Conservation (phyloP, 1,140 invertebrate genomes). For the Camponotus vicinus region DNA sequence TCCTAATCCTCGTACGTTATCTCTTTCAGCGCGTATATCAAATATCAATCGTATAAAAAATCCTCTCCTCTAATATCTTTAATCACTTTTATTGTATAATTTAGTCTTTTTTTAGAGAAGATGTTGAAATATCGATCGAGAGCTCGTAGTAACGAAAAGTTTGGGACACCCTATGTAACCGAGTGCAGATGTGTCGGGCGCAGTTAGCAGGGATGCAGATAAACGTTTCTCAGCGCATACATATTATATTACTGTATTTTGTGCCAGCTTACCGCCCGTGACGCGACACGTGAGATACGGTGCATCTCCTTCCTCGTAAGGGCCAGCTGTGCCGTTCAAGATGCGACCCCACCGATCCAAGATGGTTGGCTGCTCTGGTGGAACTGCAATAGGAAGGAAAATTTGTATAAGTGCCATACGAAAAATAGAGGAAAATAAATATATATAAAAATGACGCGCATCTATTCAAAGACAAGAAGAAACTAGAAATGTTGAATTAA, state of each 20-base stretch:
- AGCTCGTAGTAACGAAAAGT: background rate
- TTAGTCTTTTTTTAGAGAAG: background rate
- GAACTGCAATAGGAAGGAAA: constrained; percentile 89
- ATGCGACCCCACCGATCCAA: constrained; percentile 92
- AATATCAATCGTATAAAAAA: constrained; percentile 15
- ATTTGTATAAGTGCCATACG: background rate
- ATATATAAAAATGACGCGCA: background rate
- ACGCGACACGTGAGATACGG: constrained; percentile 88
- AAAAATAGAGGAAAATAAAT: background rate
- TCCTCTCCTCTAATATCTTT: constrained; percentile 2
- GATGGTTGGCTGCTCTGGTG: constrained; percentile 94
- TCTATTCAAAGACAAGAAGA: background rate
- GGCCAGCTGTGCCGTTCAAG: constrained; percentile 91
- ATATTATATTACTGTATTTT: constrained; percentile 54
- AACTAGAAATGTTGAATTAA: background rate
- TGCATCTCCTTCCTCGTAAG: constrained; percentile 88
- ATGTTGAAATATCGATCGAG: background rate
- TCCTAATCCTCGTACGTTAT: background rate
- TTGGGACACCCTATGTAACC: background rate
- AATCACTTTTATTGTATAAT: background rate
- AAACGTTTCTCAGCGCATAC: constrained; percentile 29
- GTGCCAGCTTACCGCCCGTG: constrained; percentile 87
- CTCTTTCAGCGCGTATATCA: constrained; percentile 23
- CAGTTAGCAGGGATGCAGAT: background rate
- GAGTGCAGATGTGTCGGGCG: constrained; percentile 9